Evolutionary conservation across 2,888 invertebrate genomes (phyloP).

Genomic region (Iphiclides podalirius): DNA sequence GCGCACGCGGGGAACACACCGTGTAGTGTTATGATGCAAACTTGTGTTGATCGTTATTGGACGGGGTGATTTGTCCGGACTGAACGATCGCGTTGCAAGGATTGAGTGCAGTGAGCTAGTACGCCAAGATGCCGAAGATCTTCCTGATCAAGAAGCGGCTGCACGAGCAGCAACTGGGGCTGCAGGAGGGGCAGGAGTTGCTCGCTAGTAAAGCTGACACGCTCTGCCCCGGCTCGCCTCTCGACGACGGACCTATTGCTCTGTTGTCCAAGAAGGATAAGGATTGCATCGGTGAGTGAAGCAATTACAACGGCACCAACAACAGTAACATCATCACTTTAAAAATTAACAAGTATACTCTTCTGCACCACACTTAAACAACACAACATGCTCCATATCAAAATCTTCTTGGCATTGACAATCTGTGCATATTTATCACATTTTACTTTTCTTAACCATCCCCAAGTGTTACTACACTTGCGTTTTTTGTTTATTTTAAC

Average conservation of each 20-base stretch:
- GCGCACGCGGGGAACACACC: conserved; percentile 68
- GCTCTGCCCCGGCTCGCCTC: conserved; percentile 79
- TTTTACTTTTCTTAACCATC: conserved; percentile 9
- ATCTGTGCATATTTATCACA: not conserved
- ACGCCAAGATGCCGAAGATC: conserved; percentile 91
- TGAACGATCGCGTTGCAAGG: conserved; percentile 65
- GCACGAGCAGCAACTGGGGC: conserved; percentile 93
- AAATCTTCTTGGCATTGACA: no score
- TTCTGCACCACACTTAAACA: no score
- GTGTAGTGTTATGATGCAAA: conserved; percentile 75
- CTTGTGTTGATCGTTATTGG: conserved; percentile 49
- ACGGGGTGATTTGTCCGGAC: conserved; percentile 60
- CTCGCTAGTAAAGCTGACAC: conserved; percentile 82
- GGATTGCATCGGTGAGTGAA: conserved; percentile 63
- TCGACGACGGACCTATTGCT: conserved; percentile 81
- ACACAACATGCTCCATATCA: no score
- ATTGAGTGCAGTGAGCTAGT: conserved; percentile 69
- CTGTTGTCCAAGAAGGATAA: conserved; percentile 80
- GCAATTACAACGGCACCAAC: conserved; percentile 28
- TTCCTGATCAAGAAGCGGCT: conserved; percentile 94
- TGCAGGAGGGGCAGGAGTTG: conserved; percentile 91
- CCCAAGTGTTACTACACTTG: conserved; percentile 4
- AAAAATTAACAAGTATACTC: no score
- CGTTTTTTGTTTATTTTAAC: conserved; percentile 3
- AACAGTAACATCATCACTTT: conserved; percentile 31